Base-by-base conservation (phyloP, 30 jellyfish, hydroid and myxozoan genomes). In the Pseudorhiza aurosa region DNA sequence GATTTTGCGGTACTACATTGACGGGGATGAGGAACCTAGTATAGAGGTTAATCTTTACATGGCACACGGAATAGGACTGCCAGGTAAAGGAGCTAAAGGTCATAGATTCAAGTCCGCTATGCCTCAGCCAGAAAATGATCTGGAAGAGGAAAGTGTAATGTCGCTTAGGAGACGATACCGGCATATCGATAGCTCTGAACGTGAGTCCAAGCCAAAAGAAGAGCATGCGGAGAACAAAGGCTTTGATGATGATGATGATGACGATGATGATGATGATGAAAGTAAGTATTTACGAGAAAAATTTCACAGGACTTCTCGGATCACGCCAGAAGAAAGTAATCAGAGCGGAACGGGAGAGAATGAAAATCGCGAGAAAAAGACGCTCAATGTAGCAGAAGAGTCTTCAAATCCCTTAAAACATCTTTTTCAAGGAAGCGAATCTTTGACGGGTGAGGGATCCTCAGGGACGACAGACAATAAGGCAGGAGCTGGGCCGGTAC, bases 61-160 rank as follows among this genome's bases (percentile, higher is more conserved):
- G 87, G 82, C 86, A 55, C 97, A 88, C 30, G 97, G 97, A 4
- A 81, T 88, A 4, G 95, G 95, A 2, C 53, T 27, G 50, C 82
- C 76, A 27, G 80, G 49, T 31, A 44, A 47, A 35, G 57, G 40
- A 31, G n/a, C n/a, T n/a, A 1, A 24, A 32, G 57, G 15, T 2
- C 21, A 25, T 15, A 28, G 82, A 43, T 1, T 14, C 6, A 33
- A 43, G 44, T 11, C 31, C 31, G 62, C 31, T 6, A 43, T 31
- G 0, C 21, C 42, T 19, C 62, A 45, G 2, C 15, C 21, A 49
- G 33, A 35, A 33, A 15, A 37, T 1, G 36, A 64, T 1, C 9
- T 36, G 33, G 27, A 31, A 8, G 19, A 64, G 15, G 59, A 32
- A 64, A 64, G 36, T 0, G 2, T 44, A 40, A 64, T 64, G 77